Evolutionary conservation across 2,888 invertebrate species (phyloP).

Genomic region (Strigamia crassipes): DNA sequence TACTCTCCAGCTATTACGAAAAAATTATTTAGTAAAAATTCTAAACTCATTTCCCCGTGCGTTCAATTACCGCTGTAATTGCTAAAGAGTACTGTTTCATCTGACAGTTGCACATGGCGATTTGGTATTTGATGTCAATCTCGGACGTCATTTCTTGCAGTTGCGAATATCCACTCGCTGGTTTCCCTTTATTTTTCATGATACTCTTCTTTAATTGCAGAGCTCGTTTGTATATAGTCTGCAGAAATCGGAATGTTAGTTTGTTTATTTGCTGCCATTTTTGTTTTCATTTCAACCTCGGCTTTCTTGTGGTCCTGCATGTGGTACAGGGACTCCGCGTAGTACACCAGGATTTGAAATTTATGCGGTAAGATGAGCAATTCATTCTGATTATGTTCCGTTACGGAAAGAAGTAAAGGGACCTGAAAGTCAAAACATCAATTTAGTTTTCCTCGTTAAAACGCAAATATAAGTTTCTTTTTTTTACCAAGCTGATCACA

Average conservation of each 20-base stretch:
- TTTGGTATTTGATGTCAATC: conserved; percentile 72
- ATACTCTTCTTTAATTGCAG: conserved; percentile 69
- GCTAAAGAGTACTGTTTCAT: conserved; percentile 70
- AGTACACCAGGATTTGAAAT: conserved; percentile 71
- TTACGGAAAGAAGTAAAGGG: conserved; percentile 68
- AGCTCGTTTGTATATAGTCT: conserved; percentile 67
- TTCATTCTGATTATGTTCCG: conserved; percentile 69
- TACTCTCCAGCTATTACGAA: conserved; percentile 61
- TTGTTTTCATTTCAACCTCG: conserved; percentile 60
- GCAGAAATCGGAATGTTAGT: conserved; percentile 49
- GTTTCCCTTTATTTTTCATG: conserved; percentile 58
- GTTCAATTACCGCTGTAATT: conserved; percentile 59
- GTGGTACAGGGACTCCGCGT: conserved; percentile 72
- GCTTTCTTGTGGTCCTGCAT: conserved; percentile 71
- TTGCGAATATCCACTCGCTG: conserved; percentile 53
- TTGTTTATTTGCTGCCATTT: neutral
- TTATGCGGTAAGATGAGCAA: conserved; percentile 66
- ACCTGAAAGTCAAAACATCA: conserved; percentile 63
- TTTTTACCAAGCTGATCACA: conserved; percentile 71
- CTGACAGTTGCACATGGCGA: conserved; percentile 71
- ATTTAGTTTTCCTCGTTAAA: neutral
- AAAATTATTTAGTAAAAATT: neutral
- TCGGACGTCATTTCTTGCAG: conserved; percentile 57
- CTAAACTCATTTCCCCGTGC: neutral
- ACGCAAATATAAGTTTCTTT: no score